Percentiles rank a stretch among this genome's conserved stretches.
phyloP scores from a whole-genome alignment of 2,113 vertebrate genomes.

The Cryptoleucopteryx plumbea region DNA sequence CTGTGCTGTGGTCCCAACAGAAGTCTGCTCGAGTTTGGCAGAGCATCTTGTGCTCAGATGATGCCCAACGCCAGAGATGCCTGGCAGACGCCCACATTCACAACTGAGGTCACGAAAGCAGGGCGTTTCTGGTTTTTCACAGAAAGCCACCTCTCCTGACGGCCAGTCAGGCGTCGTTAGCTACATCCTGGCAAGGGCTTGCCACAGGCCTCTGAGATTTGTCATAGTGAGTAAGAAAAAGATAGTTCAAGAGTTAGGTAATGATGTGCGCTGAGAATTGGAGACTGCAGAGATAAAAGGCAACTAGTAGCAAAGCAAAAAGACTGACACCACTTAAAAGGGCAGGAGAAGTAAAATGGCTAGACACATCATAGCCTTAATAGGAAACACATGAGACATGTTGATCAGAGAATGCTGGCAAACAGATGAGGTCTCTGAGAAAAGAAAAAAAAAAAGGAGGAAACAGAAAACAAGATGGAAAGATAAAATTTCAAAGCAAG shows the following conservation, averaged over 20 bases:
- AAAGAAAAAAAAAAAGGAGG: conserved; percentile 33
- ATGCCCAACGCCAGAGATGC: neutral
- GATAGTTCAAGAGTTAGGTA: conserved; percentile 53
- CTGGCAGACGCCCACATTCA: neutral
- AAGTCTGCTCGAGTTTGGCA: neutral
- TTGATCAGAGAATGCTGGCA: conserved; percentile 62
- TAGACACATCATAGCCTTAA: conserved; percentile 64
- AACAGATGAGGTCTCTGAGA: conserved; percentile 61
- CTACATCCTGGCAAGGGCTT: conserved; percentile 24
- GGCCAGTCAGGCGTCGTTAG: neutral
- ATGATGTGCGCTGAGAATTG: conserved; percentile 38
- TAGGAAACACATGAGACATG: conserved; percentile 52
- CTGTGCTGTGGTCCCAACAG: neutral
- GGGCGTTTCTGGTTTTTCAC: neutral
- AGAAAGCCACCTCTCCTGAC: neutral
- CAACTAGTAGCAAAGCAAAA: conserved; percentile 62
- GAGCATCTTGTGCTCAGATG: neutral
- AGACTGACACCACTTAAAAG: conserved; percentile 68
- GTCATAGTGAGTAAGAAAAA: neutral
- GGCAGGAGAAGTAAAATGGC: conserved; percentile 65
- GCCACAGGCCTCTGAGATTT: neutral
- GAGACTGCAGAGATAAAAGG: conserved; percentile 61
- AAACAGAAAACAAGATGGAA: conserved; percentile 72
- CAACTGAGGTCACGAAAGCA: neutral
- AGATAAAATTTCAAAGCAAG: conserved; percentile 78